Base-by-base conservation (phyloP, 2,797 vertebrate species). In the Coilia nasus region DNA sequence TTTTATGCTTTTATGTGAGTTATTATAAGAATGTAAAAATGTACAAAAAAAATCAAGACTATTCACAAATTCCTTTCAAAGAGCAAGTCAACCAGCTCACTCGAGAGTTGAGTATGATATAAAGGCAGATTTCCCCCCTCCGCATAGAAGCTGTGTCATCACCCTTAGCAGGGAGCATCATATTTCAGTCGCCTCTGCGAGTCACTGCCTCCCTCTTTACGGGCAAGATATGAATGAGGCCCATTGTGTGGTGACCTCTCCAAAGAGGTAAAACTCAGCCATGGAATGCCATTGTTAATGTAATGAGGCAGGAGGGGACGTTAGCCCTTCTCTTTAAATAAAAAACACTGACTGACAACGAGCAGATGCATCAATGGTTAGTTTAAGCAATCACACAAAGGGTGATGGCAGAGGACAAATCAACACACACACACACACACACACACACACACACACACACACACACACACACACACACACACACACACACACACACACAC, bases 401-500 rank as follows among this genome's bases (percentile, higher is more conserved):
- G 28, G 67, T 75, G 67, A 19, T 41, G 3, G 19, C 35, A 44
- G 31, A 41, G 0, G 1, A 35, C 9, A 54, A 2, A 54, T 10
- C 50, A 54, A 71, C 3, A 35, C 67, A 71, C 14, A 17, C 28
- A 17, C 28, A 19, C 25, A 35, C 28, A 12, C 6, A 0, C 4
- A 62, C 19, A 31, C 67, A 71, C 17, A 25, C 19, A 60, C n/a
- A 28, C 21, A 17, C 12, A 54, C 35, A 50, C n/a, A 56, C 17
- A 21, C 14, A 75, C 6, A 56, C 44, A 84, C 23, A 78, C 3
- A 82, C n/a, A 84, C 9, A 6, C 23, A n/a, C 28, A 57, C 80
- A 85, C 85, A 86, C 25, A 83, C 35, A 62, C n/a, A 0, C 0
- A 86, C 91, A 17, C 46, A 71, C 10, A 31, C 64, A 71, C 28